A percentile compares a stretch with the other conserved stretches of the same genome.
These are phyloP conservation scores for Tympanuchus pallidicinctus DNA, from an alignment of 2,113 vertebrate species.

Conservation along the genomic window DNA sequence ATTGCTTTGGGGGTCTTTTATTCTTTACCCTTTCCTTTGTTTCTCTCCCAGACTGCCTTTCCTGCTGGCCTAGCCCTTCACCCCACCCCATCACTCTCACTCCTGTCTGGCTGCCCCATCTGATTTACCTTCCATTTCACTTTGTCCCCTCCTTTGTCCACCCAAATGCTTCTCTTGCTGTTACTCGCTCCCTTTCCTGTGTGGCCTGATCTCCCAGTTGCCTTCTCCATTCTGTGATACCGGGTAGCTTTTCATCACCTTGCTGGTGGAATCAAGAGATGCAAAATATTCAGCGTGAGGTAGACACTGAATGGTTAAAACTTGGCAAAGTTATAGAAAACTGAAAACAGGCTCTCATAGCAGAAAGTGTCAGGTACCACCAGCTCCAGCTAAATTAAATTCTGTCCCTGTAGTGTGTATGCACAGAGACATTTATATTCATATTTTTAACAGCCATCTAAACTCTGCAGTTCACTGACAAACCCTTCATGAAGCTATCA, in stretches of 20 bases:
- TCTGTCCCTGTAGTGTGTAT: constrained; percentile 77
- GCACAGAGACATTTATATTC: constrained; percentile 77
- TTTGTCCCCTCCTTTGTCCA: constrained; percentile 59
- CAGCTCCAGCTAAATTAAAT: constrained; percentile 77
- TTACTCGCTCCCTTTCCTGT: constrained; percentile 8
- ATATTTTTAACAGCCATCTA: constrained; percentile 78
- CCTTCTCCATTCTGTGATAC: constrained; percentile 26
- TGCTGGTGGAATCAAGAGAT: constrained; percentile 72
- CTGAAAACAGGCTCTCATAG: constrained; percentile 72
- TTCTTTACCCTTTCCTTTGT: constrained; percentile 48
- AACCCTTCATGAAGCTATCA: constrained; percentile 73
- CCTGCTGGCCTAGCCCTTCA: constrained; percentile 55
- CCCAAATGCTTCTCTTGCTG: neutral
- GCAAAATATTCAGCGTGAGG: constrained; percentile 73
- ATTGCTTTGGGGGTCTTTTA: constrained; percentile 65
- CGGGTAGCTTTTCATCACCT: constrained; percentile 70
- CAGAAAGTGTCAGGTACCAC: constrained; percentile 73
- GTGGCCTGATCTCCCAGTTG: constrained; percentile 42
- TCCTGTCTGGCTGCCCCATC: constrained; percentile 1
- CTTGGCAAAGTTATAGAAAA: constrained; percentile 74
- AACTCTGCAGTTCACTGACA: constrained; percentile 77
- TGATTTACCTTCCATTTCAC: constrained; percentile 61
- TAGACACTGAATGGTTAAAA: constrained; percentile 74
- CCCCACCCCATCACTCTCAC: constrained; percentile 35
- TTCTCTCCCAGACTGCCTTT: constrained; percentile 53